phyloP scores from a whole-genome alignment of 1,140 invertebrate genomes.

The Pachypeltis micranthus region DNA sequence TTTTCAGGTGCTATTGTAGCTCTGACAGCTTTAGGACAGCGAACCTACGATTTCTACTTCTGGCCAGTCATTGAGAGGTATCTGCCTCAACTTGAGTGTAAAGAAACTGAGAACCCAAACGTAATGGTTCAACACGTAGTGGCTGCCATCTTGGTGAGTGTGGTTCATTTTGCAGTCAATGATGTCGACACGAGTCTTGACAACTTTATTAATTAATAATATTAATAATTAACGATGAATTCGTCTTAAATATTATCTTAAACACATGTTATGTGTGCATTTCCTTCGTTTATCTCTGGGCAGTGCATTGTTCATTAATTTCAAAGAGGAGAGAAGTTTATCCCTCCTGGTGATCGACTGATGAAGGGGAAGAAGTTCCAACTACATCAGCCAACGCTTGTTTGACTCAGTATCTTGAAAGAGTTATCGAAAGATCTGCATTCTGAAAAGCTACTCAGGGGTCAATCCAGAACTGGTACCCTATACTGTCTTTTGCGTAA shows the following conservation, averaged over 20 bases:
- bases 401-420: too few relatives aligned
- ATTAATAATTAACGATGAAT: neutral
- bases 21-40: slow-evolving; percentile 20
- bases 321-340: neutral
- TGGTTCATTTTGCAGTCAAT: neutral
- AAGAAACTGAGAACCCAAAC: slow-evolving; percentile 5
- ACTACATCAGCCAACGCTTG: too few relatives aligned
- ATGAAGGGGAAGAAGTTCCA: too few relatives aligned
- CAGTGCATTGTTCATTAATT: neutral
- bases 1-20: slow-evolving; percentile 20
- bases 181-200: neutral
- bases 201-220: too few relatives aligned
- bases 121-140: slow-evolving; percentile 19
- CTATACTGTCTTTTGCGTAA: too few relatives aligned
- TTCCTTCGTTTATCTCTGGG: neutral
- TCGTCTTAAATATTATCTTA: neutral
- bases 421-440: too few relatives aligned
- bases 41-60: slow-evolving; percentile 19
- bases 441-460: too few relatives aligned
- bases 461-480: too few relatives aligned
- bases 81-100: slow-evolving; percentile 16
- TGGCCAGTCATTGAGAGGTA: slow-evolving; percentile 25
- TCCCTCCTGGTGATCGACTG: too few relatives aligned
- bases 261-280: neutral
- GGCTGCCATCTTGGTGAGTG: slow-evolving; percentile 21